Conservation (phyloP, 1,140 invertebrate genomes). For the Lepidurus packardi region DNA sequence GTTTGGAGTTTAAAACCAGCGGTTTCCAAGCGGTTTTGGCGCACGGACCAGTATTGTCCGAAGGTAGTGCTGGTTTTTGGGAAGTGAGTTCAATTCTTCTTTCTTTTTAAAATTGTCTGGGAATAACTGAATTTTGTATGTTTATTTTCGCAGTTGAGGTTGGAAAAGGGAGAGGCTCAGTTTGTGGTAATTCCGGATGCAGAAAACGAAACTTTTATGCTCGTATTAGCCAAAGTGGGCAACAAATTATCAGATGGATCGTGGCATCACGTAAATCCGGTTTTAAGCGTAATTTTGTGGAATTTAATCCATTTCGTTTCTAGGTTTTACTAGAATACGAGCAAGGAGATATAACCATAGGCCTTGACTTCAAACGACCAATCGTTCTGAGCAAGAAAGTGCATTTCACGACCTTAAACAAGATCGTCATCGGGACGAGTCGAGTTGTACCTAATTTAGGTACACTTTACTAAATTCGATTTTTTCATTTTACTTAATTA, state of each 20-base stretch:
- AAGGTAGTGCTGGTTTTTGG: constrained; percentile 65
- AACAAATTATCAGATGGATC: constrained; percentile 55
- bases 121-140: neutral
- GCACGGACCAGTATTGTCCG: constrained; percentile 66
- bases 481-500: neutral
- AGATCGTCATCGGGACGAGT: neutral
- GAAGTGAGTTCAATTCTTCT: constrained; percentile 58
- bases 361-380: constrained; percentile 58
- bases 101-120: constrained; percentile 13
- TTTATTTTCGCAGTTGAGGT: constrained; percentile 34
- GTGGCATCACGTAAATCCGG: constrained; percentile 48
- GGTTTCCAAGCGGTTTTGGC: constrained; percentile 75
- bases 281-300: constrained; percentile 39
- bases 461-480: neutral
- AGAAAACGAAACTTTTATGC: constrained; percentile 37
- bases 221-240: constrained; percentile 54
- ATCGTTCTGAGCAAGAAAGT: constrained; percentile 37
- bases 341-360: constrained; percentile 62
- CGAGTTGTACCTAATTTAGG: neutral
- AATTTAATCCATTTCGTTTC: constrained; percentile 29
- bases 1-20: constrained; percentile 83
- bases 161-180: constrained; percentile 37
- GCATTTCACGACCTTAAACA: neutral
- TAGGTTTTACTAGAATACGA: constrained; percentile 66
- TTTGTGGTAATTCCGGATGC: constrained; percentile 38